These are phyloP conservation scores for Menidia menidia DNA, from an alignment of 2,797 vertebrate species.

Conservation along the genomic window DNA sequence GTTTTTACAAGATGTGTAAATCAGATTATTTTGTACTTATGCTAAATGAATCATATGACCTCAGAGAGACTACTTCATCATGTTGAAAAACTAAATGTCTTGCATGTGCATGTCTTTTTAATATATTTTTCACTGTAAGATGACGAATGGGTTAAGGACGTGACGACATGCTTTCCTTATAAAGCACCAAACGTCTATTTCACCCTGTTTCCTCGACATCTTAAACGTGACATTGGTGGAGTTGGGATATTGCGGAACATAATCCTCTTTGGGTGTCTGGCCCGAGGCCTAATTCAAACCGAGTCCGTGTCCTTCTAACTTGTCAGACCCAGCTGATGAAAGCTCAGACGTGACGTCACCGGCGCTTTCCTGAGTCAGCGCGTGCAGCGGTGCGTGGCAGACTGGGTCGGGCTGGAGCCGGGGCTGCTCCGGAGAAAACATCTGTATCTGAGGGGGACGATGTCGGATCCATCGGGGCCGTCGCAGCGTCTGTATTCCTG, in stretches of 20 bases:
- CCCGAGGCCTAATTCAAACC: conserved; percentile 37
- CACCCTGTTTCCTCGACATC: neutral
- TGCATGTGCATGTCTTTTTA: neutral
- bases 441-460: conserved; percentile 52
- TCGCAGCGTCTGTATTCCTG: neutral
- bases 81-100: neutral
- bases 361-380: conserved; percentile 54
- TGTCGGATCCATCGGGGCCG: conserved; percentile 28
- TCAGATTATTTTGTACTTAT: neutral
- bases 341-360: conserved; percentile 73
- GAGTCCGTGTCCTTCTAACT: neutral
- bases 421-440: conserved; percentile 23
- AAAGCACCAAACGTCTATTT: neutral
- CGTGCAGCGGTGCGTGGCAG: conserved; percentile 67
- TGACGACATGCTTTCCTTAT: neutral
- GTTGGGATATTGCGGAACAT: neutral
- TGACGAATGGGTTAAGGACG: neutral
- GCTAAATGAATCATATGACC: neutral
- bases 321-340: conserved; percentile 33
- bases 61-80: neutral
- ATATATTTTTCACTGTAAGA: neutral
- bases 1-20: neutral
- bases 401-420: conserved; percentile 51
- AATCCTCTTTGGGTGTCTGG: conserved; percentile 20
- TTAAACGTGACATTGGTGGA: neutral